Evolutionary conservation across 2,113 vertebrate species (phyloP), one percentile per base, ranked within the genome.

Genomic region (Hydrochoerus hydrochaeris): DNA sequence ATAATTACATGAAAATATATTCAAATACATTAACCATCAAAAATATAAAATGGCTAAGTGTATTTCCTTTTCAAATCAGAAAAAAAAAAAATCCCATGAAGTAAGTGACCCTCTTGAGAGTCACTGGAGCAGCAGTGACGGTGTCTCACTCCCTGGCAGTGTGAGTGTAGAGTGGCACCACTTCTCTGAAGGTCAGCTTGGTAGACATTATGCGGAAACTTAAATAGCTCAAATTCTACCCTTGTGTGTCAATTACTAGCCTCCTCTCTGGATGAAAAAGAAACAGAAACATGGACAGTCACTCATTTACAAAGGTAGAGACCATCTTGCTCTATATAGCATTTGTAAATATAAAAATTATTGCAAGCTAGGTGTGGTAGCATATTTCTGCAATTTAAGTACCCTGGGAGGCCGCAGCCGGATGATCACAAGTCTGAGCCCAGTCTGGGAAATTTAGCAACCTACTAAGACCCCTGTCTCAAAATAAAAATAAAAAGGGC

Each of bases 1-100:
- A 22, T 83, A 95, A 69, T 62, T 73, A 62, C 28, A 11, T 87
- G 62, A 90, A 92, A 94, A 92, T 62, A 75, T n/a, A 83, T 54
- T 75, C 30, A 71, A 41, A 65, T 26, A 41, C 49, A 58, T 11
- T 92, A 75, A 77, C 32, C 52, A 54, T 80, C 41, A 60, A 77
- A 54, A n/a, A 91, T 54, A 46, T 81, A 60, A 91, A 90, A 35
- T 17, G 57, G 26, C 8, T 41, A 44, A 46, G 35, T 24, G 10
- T 10, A 77, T 52, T 75, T 91, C 44, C n/a, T 90, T 94, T 65
- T 20, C 30, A 77, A 32, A 57, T 69, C 12, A 78, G 52, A 44
- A 58, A 24, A 49, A 49, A 13, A 26, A 9, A 30, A 52, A 91
- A 26, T 0, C 60, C 75, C 54, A 2, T 75, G 17, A 16, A 28